Conservation (phyloP, 2,797 vertebrate genomes). For the Smutsia temminckii region DNA sequence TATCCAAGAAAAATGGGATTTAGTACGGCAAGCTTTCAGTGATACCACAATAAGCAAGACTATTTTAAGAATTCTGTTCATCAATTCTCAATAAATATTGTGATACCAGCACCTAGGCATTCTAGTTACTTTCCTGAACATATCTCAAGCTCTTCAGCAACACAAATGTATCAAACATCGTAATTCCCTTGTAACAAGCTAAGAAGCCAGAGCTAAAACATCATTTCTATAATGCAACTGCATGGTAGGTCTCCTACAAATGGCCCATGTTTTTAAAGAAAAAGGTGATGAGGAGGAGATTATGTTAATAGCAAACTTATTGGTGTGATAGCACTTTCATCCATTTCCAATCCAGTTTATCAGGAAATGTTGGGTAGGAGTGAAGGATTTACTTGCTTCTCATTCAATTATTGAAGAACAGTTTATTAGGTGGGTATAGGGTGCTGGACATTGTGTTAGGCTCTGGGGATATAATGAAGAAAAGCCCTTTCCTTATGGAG, state of each 20-base stretch:
- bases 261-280: not conserved
- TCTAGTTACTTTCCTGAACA: constrained; percentile 63
- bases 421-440: not conserved
- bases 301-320: not conserved
- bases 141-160: constrained; percentile 65
- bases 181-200: constrained; percentile 66
- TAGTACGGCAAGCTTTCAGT: constrained; percentile 47
- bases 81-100: constrained; percentile 74
- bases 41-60: constrained; percentile 52
- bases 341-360: constrained; percentile 3
- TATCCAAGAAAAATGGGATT: constrained; percentile 74
- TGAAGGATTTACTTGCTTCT: not conserved
- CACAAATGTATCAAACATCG: constrained; percentile 41
- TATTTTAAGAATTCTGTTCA: constrained; percentile 75
- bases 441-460: not conserved
- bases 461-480: not conserved
- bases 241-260: not conserved
- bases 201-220: constrained; percentile 50
- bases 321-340: not conserved
- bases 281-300: not conserved
- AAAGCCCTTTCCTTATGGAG: not conserved
- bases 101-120: constrained; percentile 58
- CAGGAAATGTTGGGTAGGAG: not conserved
- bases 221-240: not conserved
- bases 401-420: constrained; percentile 25